A percentile compares a stretch with the other conserved stretches of the same genome.
phyloP scores from a whole-genome alignment of 2,113 vertebrate genomes.

The Orcinus orca region DNA sequence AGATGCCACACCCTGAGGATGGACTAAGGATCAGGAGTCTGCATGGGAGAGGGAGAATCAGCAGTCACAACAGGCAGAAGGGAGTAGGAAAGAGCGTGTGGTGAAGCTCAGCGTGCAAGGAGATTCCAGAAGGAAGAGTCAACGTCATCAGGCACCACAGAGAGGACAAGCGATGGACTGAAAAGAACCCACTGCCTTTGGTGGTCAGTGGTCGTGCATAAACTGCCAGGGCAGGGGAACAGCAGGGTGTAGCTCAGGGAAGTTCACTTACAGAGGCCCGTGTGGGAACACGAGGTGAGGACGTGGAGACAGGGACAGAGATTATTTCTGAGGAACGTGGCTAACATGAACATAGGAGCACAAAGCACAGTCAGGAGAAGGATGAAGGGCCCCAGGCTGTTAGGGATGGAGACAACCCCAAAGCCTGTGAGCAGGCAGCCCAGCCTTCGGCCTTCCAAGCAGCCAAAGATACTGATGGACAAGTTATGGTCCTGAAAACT shows the following conservation, averaged over 20 bases:
- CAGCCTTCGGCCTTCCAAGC: neutral
- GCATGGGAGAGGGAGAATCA: neutral
- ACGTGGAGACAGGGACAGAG: neutral
- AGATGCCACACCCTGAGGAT: neutral
- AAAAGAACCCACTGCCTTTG: too few relatives aligned
- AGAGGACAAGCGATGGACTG: neutral
- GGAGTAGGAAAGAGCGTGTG: neutral
- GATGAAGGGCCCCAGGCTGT: neutral
- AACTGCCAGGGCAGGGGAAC: neutral
- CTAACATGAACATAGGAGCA: neutral
- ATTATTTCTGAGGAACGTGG: neutral
- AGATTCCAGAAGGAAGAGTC: neutral
- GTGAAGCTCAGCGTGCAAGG: neutral
- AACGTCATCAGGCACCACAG: neutral
- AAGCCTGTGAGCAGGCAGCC: neutral
- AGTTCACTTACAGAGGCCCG: too few relatives aligned
- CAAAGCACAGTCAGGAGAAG: neutral
- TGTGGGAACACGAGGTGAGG: neutral
- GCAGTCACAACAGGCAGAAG: neutral
- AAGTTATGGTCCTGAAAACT: neutral
- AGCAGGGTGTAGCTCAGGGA: neutral
- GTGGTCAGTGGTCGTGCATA: neutral
- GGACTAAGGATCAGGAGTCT: neutral
- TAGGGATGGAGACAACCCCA: neutral
- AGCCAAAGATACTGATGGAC: neutral